phyloP scores from a whole-genome alignment of 1,140 invertebrate species.

The Homarus americanus region DNA sequence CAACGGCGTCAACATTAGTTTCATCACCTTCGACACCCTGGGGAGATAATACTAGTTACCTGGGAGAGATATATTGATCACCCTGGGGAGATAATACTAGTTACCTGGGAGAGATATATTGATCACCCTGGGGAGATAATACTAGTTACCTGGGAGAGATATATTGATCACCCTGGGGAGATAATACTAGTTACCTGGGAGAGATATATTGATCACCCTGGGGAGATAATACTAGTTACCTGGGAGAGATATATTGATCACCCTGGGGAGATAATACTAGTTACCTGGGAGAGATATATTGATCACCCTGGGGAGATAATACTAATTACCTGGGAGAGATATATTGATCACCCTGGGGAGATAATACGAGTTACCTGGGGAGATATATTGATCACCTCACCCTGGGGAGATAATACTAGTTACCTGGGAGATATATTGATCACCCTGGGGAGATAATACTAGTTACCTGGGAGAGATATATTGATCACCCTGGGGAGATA shows the following conservation, averaged over 20 bases:
- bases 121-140: not conserved
- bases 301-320: not conserved
- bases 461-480: not conserved
- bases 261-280: too few relatives aligned
- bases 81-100: too few relatives aligned
- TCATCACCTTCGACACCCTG: slow-evolving; percentile 83
- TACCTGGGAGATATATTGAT: not conserved
- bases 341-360: not conserved
- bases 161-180: not conserved
- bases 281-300: too few relatives aligned
- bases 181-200: too few relatives aligned
- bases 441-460: not conserved
- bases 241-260: not conserved
- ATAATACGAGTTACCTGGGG: not conserved
- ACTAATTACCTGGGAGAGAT: not conserved
- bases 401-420: not conserved
- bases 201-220: not conserved
- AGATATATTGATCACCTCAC: too few relatives aligned
- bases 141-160: not conserved
- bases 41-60: not conserved
- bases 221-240: not conserved
- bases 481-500: not conserved
- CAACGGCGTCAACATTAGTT: slow-evolving; percentile 90
- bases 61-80: not conserved
- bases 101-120: not conserved